Evolutionary conservation across 2,113 vertebrate genomes (phyloP).

Genomic region (Plestiodon gilberti): DNA sequence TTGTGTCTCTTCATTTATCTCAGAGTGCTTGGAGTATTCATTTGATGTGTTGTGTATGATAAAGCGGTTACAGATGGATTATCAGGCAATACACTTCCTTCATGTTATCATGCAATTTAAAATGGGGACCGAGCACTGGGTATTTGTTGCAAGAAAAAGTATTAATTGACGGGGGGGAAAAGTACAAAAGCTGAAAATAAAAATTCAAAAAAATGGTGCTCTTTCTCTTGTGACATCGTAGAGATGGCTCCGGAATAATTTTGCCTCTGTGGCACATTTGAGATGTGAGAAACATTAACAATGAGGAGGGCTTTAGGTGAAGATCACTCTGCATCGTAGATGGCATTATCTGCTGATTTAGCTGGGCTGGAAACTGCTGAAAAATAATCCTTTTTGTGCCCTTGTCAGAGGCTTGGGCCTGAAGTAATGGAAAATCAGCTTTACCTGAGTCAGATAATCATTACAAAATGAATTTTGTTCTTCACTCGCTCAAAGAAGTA

Average conservation of each 20-base stretch:
- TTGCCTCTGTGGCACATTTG: constrained; percentile 61
- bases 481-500: constrained; percentile 80
- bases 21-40: background rate
- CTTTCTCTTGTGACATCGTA: constrained; percentile 37
- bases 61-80: constrained; percentile 25
- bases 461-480: constrained; percentile 91
- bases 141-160: constrained; percentile 35
- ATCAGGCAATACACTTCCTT: constrained; percentile 21
- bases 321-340: constrained; percentile 74
- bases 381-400: constrained; percentile 84
- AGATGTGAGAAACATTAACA: constrained; percentile 73
- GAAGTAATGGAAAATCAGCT: constrained; percentile 87
- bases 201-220: constrained; percentile 25
- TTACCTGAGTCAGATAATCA: constrained; percentile 91
- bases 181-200: constrained; percentile 25
- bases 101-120: background rate
- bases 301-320: constrained; percentile 74
- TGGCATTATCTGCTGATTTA: constrained; percentile 83
- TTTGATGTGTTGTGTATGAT: constrained; percentile 24
- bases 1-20: constrained; percentile 10
- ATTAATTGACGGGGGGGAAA: constrained; percentile 38
- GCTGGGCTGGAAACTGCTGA: constrained; percentile 80
- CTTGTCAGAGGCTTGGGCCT: constrained; percentile 85
- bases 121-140: background rate
- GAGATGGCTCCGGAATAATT: constrained; percentile 47